These are phyloP conservation scores for Lordiphosa collinella DNA, from an alignment of 1,140 invertebrate species.

Conservation along the genomic window DNA sequence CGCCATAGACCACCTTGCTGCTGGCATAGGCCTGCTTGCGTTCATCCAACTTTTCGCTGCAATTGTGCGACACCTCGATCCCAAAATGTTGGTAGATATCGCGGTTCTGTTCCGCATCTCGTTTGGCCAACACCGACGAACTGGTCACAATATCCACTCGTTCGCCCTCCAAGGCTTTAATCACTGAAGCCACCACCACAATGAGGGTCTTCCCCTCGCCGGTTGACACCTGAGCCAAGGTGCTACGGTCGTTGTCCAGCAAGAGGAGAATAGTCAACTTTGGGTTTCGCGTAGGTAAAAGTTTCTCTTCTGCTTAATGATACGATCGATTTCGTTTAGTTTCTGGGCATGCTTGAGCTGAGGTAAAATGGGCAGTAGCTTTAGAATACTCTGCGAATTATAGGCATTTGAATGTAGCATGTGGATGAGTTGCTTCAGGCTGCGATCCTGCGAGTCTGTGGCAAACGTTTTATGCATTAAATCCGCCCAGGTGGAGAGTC, in stretches of 20 bases:
- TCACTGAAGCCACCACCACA: neutral
- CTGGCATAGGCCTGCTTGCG: neutral
- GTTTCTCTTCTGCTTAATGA: neutral
- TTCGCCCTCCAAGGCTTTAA: neutral
- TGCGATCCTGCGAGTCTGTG: neutral
- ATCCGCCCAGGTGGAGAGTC: neutral
- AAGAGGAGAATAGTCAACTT: conserved; percentile 3
- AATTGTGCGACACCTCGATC: conserved; percentile 1
- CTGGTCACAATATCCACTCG: conserved; percentile 7
- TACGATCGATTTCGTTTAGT: neutral
- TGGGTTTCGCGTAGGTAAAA: conserved; percentile 10
- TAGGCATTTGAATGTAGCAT: neutral
- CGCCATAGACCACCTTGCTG: conserved; percentile 9
- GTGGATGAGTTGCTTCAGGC: neutral
- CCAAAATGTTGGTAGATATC: conserved; percentile 4
- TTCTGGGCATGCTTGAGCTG: neutral
- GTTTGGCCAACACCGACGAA: conserved; percentile 9
- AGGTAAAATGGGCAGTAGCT: neutral
- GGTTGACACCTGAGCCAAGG: conserved; percentile 8
- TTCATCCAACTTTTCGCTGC: neutral
- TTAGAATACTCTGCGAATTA: neutral
- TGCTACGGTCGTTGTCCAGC: neutral
- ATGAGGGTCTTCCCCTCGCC: conserved; percentile 14
- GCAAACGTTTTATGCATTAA: neutral
- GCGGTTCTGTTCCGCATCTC: conserved; percentile 3